Evolutionary conservation across 2,797 vertebrate species (phyloP).

Genomic region (Hyperoplus immaculatus): DNA sequence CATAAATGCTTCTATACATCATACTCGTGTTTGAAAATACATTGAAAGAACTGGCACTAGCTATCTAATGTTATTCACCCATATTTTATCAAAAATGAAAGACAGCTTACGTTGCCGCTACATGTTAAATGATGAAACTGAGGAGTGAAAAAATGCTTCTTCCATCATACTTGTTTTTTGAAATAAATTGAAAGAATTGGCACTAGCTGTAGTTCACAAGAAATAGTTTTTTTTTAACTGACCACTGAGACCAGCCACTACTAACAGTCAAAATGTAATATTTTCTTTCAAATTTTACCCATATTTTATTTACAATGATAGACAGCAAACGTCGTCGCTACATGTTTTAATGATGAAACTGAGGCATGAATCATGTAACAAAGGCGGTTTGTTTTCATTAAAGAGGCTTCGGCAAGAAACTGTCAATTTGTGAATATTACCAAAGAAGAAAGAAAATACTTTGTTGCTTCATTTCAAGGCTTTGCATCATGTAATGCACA

Average conservation of each 20-base stretch:
- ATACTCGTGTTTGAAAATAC: too few relatives aligned
- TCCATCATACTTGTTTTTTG: not conserved
- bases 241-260: not conserved
- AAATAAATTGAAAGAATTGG: not conserved
- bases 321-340: constrained; percentile 21
- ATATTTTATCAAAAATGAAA: not conserved
- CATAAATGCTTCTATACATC: too few relatives aligned
- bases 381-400: not conserved
- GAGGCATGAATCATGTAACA: constrained; percentile 22
- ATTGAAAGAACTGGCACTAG: too few relatives aligned
- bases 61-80: too few relatives aligned
- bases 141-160: too few relatives aligned
- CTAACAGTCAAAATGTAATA: not conserved
- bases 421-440: constrained; percentile 21
- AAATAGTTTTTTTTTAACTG: not conserved
- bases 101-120: too few relatives aligned
- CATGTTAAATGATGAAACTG: too few relatives aligned
- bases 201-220: not conserved
- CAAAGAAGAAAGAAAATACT: not conserved
- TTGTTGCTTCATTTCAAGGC: constrained; percentile 53
- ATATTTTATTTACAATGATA: not conserved
- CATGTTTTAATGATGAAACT: constrained; percentile 53
- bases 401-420: constrained; percentile 32
- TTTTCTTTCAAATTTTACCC: not conserved
- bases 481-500: constrained; percentile 58